These are phyloP conservation scores for Carterocephalus palaemon DNA, from an alignment of 2,888 invertebrate species.

Conservation along the genomic window DNA sequence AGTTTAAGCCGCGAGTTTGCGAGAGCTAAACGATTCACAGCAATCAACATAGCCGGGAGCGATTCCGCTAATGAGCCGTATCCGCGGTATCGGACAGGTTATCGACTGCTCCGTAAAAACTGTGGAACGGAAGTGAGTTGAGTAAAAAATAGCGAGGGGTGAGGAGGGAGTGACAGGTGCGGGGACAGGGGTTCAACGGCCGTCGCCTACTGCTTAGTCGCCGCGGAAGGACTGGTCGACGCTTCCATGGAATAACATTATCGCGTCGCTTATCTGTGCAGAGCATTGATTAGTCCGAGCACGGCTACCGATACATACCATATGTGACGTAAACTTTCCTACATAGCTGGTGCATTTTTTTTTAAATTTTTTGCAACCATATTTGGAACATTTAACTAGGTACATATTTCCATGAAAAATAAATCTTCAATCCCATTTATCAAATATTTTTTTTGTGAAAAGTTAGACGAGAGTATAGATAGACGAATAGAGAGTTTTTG, in stretches of 20 bases:
- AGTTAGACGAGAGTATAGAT: too few species aligned
- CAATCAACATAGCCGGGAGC: constrained; percentile 50
- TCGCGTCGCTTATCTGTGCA: constrained; percentile 46
- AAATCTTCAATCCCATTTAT: too few species aligned
- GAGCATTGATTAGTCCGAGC: constrained; percentile 40
- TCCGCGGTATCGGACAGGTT: constrained; percentile 68
- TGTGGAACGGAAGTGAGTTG: constrained; percentile 64
- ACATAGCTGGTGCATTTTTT: too few species aligned
- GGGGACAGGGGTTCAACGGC: constrained; percentile 67
- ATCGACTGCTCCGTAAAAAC: constrained; percentile 70
- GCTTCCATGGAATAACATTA: constrained; percentile 54
- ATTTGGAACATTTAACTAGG: background rate
- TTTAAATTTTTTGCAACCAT: background rate
- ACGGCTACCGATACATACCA: constrained; percentile 42
- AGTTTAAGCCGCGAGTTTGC: constrained; percentile 30
- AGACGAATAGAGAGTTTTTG: too few species aligned
- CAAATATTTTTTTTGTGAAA: too few species aligned
- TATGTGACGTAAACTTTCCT: constrained; percentile 14
- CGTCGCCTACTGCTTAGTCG: constrained; percentile 36
- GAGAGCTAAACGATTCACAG: constrained; percentile 47
- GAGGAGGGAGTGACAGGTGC: constrained; percentile 64
- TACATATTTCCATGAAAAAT: too few species aligned
- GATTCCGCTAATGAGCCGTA: constrained; percentile 71
- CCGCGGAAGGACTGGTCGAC: constrained; percentile 36
- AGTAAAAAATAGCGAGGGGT: constrained; percentile 68